Evolutionary conservation across 2,888 invertebrate species (phyloP).

Genomic region (Trimorus sp.): DNA sequence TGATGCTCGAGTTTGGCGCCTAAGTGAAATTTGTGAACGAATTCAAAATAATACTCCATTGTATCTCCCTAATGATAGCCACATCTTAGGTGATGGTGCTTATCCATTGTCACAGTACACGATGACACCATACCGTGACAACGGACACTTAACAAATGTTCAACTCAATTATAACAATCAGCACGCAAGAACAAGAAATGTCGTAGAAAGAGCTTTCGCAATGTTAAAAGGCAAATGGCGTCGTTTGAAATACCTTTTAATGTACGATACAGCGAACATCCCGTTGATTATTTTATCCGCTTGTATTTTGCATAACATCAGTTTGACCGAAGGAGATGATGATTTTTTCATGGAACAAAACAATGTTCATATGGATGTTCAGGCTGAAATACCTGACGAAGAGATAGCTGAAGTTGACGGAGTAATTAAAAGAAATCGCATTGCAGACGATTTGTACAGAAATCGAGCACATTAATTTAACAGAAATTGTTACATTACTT

Average conservation of each 20-base stretch:
- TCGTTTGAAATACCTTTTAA: no score
- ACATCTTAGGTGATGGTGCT: conserved; percentile 28
- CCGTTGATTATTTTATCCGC: not conserved
- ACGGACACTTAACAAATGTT: not conserved
- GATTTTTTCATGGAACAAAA: not conserved
- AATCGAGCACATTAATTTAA: not conserved
- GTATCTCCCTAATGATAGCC: conserved; percentile 20
- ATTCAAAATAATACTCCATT: not conserved
- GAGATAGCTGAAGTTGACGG: not conserved
- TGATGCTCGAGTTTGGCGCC: conserved; percentile 46
- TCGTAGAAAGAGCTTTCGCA: no score
- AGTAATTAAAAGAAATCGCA: not conserved
- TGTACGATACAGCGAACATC: not conserved
- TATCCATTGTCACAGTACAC: not conserved
- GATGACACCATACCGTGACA: conserved; percentile 2
- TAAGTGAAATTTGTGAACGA: conserved; percentile 25
- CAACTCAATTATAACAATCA: conserved; percentile 4
- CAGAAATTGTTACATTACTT: not conserved
- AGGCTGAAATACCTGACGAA: not conserved
- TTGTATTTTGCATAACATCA: conserved; percentile 17
- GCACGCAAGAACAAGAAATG: conserved; percentile 12
- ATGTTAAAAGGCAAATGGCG: conserved; percentile 9
- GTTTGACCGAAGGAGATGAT: conserved; percentile 2
- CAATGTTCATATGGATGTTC: not conserved
- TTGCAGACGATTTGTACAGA: conserved; percentile 2